Base-by-base conservation (phyloP, 53 echinoderm and acorn worm genomes). In the Echinometra lucunter region DNA sequence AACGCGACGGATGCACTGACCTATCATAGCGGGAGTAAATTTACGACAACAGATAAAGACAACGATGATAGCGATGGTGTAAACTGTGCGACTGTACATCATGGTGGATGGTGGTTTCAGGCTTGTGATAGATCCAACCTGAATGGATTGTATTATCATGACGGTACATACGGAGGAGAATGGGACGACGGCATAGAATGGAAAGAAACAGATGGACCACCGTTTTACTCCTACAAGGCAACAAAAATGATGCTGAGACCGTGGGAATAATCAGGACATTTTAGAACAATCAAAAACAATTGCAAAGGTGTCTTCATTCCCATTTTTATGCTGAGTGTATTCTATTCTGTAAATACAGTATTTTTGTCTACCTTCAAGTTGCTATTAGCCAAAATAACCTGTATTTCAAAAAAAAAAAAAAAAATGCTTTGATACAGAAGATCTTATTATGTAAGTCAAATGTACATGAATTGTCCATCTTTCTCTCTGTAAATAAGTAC, bases 21-120 rank as follows among this genome's bases (percentile, higher is more conserved):
- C 57, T 99, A 98, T 58, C 99, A 99, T 88, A 96, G 94, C 70
- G 96, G 96, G 44, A 96, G 96, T 72, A 69, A 94, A 44, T 99
- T 99, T 93, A 97, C 99, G 23, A 99, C 99, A 6, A 80, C 92
- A 57, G 99, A 99, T 90, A 95, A 94, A 37, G 99, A 99, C 80
- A 96, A 99, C 37, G 98, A 98, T 80, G 95, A 97, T 38, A 98
- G 97, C 44, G 95, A 92, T 55, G 92, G 95, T 56, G 95, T 95
- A 15, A 98, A 99, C 93, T 99, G 99, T 74, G 99, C 99, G 0
- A 92, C 87, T 2, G 96, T 98, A 34, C 98, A 99, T 80, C 97
- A 98, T 34, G 99, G 99, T 6, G 99, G 99, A 13, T 99, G 99
- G 99, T 99, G 99, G 99, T 99, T 99, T 74, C 98, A 95, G 88